Evolutionary conservation across 2,113 vertebrate species (phyloP).

Genomic region (Clarias magur): DNA sequence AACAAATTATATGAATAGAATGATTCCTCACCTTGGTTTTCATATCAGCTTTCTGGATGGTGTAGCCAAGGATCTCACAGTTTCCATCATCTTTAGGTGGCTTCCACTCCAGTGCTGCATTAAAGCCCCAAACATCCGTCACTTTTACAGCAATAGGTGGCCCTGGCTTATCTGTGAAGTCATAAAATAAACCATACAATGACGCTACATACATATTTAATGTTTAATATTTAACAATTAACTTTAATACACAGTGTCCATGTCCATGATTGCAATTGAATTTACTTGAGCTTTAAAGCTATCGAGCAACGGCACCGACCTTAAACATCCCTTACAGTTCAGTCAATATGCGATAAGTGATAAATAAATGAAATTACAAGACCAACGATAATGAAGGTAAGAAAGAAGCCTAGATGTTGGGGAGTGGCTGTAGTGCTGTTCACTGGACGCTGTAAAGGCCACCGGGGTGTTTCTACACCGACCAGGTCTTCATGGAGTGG

Average conservation of each 20-base stretch:
- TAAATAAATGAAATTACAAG: background rate
- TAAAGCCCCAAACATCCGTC: constrained; percentile 88
- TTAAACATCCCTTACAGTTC: background rate
- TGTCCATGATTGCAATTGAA: no score
- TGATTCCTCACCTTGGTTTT: constrained; percentile 81
- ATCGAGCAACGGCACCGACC: no score
- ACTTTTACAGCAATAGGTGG: constrained; percentile 74
- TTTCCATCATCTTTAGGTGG: constrained; percentile 85
- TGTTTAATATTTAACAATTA: background rate
- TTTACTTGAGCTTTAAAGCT: no score
- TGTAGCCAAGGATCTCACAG: constrained; percentile 81
- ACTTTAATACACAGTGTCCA: background rate
- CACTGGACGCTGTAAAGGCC: no score
- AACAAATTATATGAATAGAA: background rate
- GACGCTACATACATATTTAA: background rate
- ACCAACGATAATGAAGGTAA: background rate
- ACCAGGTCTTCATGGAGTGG: no score
- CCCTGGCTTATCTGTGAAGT: constrained; percentile 80
- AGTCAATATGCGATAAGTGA: background rate
- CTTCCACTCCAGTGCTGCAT: constrained; percentile 83
- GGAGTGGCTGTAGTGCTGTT: no score
- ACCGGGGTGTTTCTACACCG: no score
- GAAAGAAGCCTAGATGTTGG: background rate
- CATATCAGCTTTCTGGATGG: constrained; percentile 89
- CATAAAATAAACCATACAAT: background rate